Conservation (phyloP, 2,888 invertebrate genomes). For the Ptychoptera contaminata region DNA sequence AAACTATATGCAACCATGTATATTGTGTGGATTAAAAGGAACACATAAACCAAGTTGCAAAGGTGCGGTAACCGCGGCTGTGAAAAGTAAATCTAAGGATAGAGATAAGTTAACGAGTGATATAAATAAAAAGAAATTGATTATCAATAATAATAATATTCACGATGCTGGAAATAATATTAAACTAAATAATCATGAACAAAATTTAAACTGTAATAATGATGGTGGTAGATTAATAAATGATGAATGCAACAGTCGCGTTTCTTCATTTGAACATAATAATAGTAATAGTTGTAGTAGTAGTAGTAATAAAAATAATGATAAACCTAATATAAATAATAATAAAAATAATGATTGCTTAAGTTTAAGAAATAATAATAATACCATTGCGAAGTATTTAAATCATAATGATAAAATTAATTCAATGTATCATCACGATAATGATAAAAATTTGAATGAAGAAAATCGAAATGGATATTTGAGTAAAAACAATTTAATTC, state of each 20-base stretch:
- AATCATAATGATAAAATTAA: constrained; percentile 2
- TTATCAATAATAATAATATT: no score
- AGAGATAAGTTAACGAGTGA: no score
- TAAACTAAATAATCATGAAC: background rate
- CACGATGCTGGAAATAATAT: background rate
- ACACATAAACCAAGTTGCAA: constrained; percentile 27
- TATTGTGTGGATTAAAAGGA: constrained; percentile 26
- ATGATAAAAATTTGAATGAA: no score
- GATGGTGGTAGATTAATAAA: no score
- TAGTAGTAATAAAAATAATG: constrained; percentile 5
- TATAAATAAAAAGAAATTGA: no score
- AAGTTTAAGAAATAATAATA: background rate
- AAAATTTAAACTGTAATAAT: background rate
- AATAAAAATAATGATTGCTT: constrained; percentile 1
- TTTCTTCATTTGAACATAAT: no score
- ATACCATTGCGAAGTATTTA: background rate
- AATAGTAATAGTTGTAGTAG: no score
- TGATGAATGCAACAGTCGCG: no score
- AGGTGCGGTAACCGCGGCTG: constrained; percentile 7
- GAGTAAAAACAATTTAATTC: no score
- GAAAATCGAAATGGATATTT: no score
- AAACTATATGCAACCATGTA: constrained; percentile 25
- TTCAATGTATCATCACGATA: background rate
- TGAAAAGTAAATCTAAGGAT: background rate
- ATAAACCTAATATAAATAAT: background rate